phyloP scores from a whole-genome alignment of 1,140 invertebrate genomes.

The Ceratina japonica region DNA sequence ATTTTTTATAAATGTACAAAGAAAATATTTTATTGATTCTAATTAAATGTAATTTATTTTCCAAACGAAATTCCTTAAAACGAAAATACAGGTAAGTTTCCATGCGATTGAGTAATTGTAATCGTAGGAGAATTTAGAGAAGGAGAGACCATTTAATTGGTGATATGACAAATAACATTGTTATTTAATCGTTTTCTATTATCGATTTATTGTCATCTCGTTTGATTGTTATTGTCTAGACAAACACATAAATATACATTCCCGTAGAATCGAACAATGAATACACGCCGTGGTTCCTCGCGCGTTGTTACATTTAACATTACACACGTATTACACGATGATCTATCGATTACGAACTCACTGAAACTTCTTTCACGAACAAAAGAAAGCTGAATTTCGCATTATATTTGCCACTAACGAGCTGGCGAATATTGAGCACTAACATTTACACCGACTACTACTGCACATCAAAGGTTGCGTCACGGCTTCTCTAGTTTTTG shows the following conservation, averaged over 20 bases:
- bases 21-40: constrained; percentile 30
- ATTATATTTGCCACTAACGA: constrained; percentile 45
- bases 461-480: constrained; percentile 37
- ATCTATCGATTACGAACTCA: constrained; percentile 39
- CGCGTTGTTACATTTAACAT: constrained; percentile 44
- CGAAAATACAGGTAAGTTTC: not conserved
- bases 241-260: constrained; percentile 68
- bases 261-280: constrained; percentile 56
- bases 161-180: constrained; percentile 22
- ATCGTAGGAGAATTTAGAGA: not conserved
- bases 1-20: constrained; percentile 8
- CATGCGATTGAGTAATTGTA: not conserved
- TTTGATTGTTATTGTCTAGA: constrained; percentile 69
- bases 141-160: not conserved
- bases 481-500: constrained; percentile 23
- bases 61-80: not conserved
- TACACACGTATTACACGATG: constrained; percentile 55
- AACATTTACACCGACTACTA: constrained; percentile 53
- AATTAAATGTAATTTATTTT: not conserved
- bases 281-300: constrained; percentile 57
- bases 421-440: constrained; percentile 52
- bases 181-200: constrained; percentile 68
- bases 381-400: constrained; percentile 49
- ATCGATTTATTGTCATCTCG: constrained; percentile 71
- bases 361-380: constrained; percentile 44